A percentile compares a stretch with the other conserved stretches of the same genome.
phyloP scores from a whole-genome alignment of 64 coral and sea anemone species.

The Hydrozoanthus tunicans region DNA sequence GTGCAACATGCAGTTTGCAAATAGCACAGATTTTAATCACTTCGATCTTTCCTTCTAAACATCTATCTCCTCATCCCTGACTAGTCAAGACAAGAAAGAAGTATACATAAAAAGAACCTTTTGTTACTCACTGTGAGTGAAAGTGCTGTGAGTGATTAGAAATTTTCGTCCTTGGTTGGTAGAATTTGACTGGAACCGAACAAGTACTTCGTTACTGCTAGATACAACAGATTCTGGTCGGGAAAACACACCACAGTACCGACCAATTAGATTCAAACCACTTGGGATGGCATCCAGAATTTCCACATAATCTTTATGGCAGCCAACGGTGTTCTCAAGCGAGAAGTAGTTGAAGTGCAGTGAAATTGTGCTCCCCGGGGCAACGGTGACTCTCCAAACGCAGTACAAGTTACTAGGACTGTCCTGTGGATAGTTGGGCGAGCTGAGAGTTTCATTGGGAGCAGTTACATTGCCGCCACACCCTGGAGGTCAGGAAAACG shows the following conservation, averaged over 20 bases:
- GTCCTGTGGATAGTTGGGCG: conserved; percentile 33
- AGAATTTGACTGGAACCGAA: conserved; percentile 37
- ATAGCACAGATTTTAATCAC: too few relatives aligned
- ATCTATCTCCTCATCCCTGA: too few relatives aligned
- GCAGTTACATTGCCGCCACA: conserved; percentile 44
- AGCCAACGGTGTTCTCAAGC: conserved; percentile 10
- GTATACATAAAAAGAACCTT: too few relatives aligned
- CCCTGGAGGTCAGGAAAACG: not conserved
- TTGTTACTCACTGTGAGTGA: conserved; percentile 22
- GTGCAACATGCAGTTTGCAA: too few relatives aligned
- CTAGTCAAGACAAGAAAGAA: too few relatives aligned
- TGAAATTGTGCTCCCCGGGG: conserved; percentile 5
- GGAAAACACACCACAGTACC: conserved; percentile 23
- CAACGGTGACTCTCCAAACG: conserved; percentile 37
- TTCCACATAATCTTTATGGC: conserved; percentile 30
- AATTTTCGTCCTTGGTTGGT: conserved; percentile 28
- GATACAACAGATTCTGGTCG: conserved; percentile 46
- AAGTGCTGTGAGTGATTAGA: conserved; percentile 26
- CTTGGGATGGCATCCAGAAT: conserved; percentile 18
- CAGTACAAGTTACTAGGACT: conserved; percentile 16
- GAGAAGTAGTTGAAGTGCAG: conserved; percentile 45
- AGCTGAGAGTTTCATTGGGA: conserved; percentile 8
- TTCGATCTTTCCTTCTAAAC: too few relatives aligned
- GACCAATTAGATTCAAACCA: conserved; percentile 52
- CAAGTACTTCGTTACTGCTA: conserved; percentile 12